A percentile compares a stretch with the other conserved stretches of the same genome.
Evolutionary conservation across 2,888 invertebrate species (phyloP).

Genomic region (Drosophila birchii): DNA sequence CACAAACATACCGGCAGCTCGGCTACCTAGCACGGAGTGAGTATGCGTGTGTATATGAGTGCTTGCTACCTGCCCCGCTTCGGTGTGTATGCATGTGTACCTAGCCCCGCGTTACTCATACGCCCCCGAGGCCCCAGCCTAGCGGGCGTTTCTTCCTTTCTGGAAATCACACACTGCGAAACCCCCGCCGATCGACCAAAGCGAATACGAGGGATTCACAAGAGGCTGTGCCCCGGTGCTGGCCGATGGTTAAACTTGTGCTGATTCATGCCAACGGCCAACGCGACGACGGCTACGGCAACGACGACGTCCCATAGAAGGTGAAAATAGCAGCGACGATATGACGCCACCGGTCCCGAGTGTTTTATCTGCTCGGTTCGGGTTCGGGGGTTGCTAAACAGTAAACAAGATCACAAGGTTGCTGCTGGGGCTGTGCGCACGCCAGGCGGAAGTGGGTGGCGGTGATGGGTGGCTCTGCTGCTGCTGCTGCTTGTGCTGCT

Average conservation of each 20-base stretch:
- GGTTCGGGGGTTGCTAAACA: slow-evolving; percentile 74
- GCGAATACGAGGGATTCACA: slow-evolving; percentile 67
- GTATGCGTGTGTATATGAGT: slow-evolving; percentile 21
- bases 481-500: not conserved
- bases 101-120: slow-evolving; percentile 72
- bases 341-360: slow-evolving; percentile 73
- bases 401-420: slow-evolving; percentile 82
- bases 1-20: slow-evolving; percentile 17
- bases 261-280: slow-evolving; percentile 76
- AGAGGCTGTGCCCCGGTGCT: slow-evolving; percentile 43
- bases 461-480: slow-evolving; percentile 4
- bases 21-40: slow-evolving; percentile 23
- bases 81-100: slow-evolving; percentile 37
- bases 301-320: slow-evolving; percentile 73
- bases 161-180: slow-evolving; percentile 63
- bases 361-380: slow-evolving; percentile 31
- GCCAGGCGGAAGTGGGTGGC: slow-evolving; percentile 76
- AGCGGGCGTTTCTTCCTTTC: slow-evolving; percentile 70
- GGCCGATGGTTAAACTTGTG: slow-evolving; percentile 29
- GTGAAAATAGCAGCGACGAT: slow-evolving; percentile 73
- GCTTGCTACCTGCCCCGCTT: slow-evolving; percentile 37
- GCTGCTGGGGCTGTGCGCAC: slow-evolving; percentile 57
- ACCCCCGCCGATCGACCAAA: slow-evolving; percentile 57
- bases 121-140: slow-evolving; percentile 52
- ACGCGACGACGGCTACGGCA: slow-evolving; percentile 58